Evolutionary conservation across 1,140 invertebrate genomes (phyloP), one percentile per base, ranked within the genome.

Genomic region (Bombus consobrinus): DNA sequence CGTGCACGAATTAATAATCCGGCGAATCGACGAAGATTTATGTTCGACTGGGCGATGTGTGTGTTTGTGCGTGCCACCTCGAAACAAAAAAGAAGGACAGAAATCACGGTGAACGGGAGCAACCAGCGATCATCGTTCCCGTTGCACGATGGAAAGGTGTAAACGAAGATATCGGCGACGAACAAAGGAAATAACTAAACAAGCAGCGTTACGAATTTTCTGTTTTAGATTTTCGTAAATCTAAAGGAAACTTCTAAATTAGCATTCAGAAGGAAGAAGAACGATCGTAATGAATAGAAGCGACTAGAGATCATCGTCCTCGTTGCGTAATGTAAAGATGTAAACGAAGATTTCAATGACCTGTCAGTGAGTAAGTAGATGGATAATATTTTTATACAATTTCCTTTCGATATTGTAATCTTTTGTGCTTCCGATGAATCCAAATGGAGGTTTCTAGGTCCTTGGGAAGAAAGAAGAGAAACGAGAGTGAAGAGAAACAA

Each of bases 1-100:
- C 37, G 76, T 64, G 8, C 41, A 66, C 84, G 71, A 85, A 85
- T 81, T 81, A 81, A 85, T 74, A 84, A 84, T 85, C 83, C 53
- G 34, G 62, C 28, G 32, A n/a, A 37, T 22, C 34, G 32, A 37
- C 41, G 59, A 83, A 74, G 81, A 83, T 83, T 83, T 76, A 76
- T 76, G 57, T 32, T 15, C 4, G 32, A 2, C 41, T 13, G 3
- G 59, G 8, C 59, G 6, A 75, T 37, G 47, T 59, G 28, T 37
- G 41, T 22, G 43, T 28, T 8, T 22, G 62, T 32, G 64, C 32
- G 64, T 66, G n/a, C 2, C n/a, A 66, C 6, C 15, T 15, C 28
- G 28, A 15, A n/a, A 22, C 34, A 25, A 76, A 43, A 53, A 82
- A 62, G 39, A 28, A 69, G 18, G 43, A 25, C 22, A 39, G 15